Conservation (phyloP, 1,140 invertebrate genomes). For the Tigriopus japonicus region DNA sequence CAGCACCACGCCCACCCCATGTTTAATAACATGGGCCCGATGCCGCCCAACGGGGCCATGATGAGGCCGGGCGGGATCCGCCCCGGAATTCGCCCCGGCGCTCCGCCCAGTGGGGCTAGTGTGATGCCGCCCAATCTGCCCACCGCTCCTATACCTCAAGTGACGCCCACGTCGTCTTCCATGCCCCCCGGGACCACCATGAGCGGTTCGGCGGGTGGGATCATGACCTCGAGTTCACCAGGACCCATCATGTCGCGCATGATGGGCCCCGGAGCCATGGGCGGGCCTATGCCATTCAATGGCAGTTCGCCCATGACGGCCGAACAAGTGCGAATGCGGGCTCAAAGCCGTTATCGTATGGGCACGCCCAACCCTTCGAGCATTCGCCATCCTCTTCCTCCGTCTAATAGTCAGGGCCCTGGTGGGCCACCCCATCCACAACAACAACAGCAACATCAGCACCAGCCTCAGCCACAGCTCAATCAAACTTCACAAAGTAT, state of each 20-base stretch:
- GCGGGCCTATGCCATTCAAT: not conserved
- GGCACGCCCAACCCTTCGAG: not conserved
- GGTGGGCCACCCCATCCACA: not conserved
- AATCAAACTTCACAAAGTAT: not conserved
- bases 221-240: not conserved
- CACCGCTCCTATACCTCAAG: not conserved
- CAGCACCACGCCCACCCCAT: not conserved
- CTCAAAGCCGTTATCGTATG: slow-evolving; percentile 3
- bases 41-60: not conserved
- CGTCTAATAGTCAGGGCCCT: not conserved
- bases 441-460: not conserved
- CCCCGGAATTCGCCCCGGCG: not conserved
- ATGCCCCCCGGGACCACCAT: not conserved
- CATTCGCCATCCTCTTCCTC: not conserved
- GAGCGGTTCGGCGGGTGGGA: not conserved
- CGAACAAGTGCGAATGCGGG: not conserved
- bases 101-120: not conserved
- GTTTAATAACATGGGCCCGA: not conserved
- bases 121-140: not conserved
- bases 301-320: not conserved
- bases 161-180: not conserved
- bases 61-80: not conserved
- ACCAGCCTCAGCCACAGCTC: not conserved
- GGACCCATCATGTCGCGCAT: not conserved
- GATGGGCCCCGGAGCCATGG: not conserved